Conservation (phyloP, 2,888 invertebrate genomes). For the Nomada fucata region DNA sequence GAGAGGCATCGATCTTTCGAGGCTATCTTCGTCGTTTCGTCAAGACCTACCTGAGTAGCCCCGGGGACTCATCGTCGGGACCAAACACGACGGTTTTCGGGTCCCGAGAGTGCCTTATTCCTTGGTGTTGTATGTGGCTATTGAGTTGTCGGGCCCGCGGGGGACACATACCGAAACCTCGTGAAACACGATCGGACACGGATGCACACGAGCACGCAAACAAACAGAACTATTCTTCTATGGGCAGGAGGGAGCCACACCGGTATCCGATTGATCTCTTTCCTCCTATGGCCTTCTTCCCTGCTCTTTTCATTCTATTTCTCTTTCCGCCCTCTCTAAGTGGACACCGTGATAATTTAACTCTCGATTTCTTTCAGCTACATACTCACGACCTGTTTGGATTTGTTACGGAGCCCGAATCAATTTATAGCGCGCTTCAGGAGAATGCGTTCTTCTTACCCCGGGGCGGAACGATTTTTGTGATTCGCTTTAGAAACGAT, state of each 20-base stretch:
- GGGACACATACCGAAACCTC: slow-evolving; percentile 78
- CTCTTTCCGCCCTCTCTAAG: slow-evolving; percentile 59
- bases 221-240: slow-evolving; percentile 77
- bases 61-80: slow-evolving; percentile 69
- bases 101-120: slow-evolving; percentile 69
- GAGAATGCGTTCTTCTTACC: neutral
- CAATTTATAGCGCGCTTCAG: slow-evolving; percentile 11
- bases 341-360: slow-evolving; percentile 71
- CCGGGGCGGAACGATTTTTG: neutral
- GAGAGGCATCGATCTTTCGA: slow-evolving; percentile 46
- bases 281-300: slow-evolving; percentile 35
- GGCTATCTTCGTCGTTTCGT: slow-evolving; percentile 68
- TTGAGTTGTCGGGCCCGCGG: slow-evolving; percentile 81
- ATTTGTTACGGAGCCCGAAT: slow-evolving; percentile 22
- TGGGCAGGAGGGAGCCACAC: slow-evolving; percentile 53
- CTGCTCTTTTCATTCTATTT: slow-evolving; percentile 44
- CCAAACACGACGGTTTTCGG: slow-evolving; percentile 68
- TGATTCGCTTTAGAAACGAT: neutral
- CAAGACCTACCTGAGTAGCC: slow-evolving; percentile 76
- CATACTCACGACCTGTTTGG: slow-evolving; percentile 31
- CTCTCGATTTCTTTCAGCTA: slow-evolving; percentile 67
- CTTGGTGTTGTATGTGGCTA: slow-evolving; percentile 74
- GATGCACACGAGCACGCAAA: slow-evolving; percentile 81
- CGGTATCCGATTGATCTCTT: slow-evolving; percentile 71
- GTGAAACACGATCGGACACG: slow-evolving; percentile 83